phyloP scores from a whole-genome alignment of 1,140 invertebrate genomes.

The Plutomurus gul region DNA sequence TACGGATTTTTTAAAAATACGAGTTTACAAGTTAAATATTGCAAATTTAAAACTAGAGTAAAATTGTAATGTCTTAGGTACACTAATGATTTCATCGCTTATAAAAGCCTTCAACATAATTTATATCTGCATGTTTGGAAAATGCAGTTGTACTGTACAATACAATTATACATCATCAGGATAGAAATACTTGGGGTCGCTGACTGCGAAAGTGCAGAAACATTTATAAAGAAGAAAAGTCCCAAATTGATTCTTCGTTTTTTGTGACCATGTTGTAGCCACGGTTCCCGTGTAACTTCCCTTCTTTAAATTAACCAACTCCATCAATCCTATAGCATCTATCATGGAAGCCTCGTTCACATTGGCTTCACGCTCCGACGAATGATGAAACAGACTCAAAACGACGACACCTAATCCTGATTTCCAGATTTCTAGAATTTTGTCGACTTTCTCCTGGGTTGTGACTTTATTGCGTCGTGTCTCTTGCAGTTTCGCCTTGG shows the following conservation, averaged over 20 bases:
- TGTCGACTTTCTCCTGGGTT: constrained; percentile 37
- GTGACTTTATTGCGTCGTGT: neutral
- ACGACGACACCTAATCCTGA: constrained; percentile 41
- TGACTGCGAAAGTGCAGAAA: constrained; percentile 48
- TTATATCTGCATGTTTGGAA: neutral
- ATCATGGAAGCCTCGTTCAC: constrained; percentile 53
- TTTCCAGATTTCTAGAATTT: constrained; percentile 51
- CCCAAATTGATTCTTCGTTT: constrained; percentile 51
- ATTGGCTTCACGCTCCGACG: constrained; percentile 48
- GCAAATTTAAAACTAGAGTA: no score
- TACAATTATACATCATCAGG: constrained; percentile 44
- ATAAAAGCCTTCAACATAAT: no score
- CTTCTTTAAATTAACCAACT: constrained; percentile 48
- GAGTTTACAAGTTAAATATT: no score
- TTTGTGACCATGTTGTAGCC: constrained; percentile 39
- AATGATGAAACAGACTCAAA: constrained; percentile 45
- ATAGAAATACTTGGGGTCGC: constrained; percentile 37
- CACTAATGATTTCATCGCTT: no score
- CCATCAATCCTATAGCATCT: constrained; percentile 49
- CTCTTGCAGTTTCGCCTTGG: constrained; percentile 33
- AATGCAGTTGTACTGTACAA: neutral
- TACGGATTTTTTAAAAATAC: no score
- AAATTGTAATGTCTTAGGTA: no score
- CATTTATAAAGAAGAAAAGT: constrained; percentile 39
- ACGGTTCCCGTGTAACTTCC: constrained; percentile 42